Percentiles rank a stretch among this genome's conserved stretches.
phyloP scores from a whole-genome alignment of 2,113 vertebrate genomes.

The Cacatua alba region DNA sequence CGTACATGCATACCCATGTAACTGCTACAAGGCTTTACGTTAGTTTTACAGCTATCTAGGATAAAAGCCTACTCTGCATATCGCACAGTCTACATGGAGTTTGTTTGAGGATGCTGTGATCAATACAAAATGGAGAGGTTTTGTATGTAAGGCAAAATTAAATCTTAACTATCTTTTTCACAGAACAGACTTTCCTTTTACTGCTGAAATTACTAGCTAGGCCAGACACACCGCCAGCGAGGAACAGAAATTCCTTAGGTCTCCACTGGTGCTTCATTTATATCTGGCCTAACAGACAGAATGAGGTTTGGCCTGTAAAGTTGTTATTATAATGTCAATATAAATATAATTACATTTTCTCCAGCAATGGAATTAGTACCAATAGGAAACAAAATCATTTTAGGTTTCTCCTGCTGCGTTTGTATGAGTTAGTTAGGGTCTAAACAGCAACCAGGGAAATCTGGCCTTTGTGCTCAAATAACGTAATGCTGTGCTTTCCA shows the following conservation, averaged over 20 bases:
- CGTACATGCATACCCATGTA: fast-evolving
- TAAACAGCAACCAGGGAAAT: constrained; percentile 44
- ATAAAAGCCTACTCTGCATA: neutral
- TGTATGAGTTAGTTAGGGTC: neutral
- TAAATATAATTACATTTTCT: constrained; percentile 39
- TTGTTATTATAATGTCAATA: constrained; percentile 16
- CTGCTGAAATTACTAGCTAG: neutral
- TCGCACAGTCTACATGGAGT: neutral
- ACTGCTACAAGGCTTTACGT: neutral
- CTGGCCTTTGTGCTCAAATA: constrained; percentile 21
- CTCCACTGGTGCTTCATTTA: neutral
- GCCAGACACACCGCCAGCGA: neutral
- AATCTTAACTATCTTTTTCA: neutral
- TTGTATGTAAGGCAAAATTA: neutral
- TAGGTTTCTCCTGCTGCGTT: constrained; percentile 8
- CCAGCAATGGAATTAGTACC: constrained; percentile 20
- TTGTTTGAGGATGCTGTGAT: neutral
- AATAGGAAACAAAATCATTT: constrained; percentile 52
- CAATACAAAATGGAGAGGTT: neutral
- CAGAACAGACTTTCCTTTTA: neutral
- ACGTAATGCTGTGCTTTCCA: neutral
- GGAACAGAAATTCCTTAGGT: neutral
- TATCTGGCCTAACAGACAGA: neutral
- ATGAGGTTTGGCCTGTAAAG: constrained; percentile 19
- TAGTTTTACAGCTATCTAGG: neutral